Conservation (phyloP, 2,888 invertebrate species). For the Plemyria rubiginata region DNA sequence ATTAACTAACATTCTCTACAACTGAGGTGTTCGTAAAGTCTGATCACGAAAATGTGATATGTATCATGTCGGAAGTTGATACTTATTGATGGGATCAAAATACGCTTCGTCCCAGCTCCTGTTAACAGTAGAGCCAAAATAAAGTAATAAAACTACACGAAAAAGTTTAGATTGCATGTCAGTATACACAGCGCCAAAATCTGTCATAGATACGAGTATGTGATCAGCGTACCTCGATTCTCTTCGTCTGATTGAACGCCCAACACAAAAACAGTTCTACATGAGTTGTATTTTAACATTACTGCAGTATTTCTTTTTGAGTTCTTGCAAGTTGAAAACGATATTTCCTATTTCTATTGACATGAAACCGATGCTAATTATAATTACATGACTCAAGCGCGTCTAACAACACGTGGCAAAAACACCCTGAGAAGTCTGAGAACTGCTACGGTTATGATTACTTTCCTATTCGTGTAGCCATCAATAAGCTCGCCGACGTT, state of each 20-base stretch:
- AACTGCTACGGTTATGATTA: conserved; percentile 49
- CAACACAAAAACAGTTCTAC: neutral
- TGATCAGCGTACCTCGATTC: conserved; percentile 6
- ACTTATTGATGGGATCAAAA: conserved; percentile 28
- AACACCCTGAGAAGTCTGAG: conserved; percentile 60
- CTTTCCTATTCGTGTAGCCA: conserved; percentile 46
- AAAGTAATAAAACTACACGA: conserved; percentile 17
- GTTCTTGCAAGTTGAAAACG: conserved; percentile 43
- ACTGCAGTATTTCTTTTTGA: conserved; percentile 3
- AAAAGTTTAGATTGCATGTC: conserved; percentile 11
- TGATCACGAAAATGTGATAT: conserved; percentile 27
- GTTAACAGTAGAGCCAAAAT: conserved; percentile 19
- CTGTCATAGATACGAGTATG: conserved; percentile 10
- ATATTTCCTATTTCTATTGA: conserved; percentile 56
- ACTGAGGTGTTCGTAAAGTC: conserved; percentile 7
- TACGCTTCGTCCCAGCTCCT: conserved; percentile 14
- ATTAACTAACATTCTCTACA: neutral
- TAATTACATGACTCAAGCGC: conserved; percentile 54
- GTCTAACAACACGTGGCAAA: conserved; percentile 55
- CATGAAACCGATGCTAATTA: conserved; percentile 60
- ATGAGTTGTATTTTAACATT: neutral
- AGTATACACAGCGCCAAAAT: conserved; percentile 9
- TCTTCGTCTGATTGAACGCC: conserved; percentile 8
- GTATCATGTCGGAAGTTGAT: conserved; percentile 30
- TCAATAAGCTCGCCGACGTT: conserved; percentile 52